Percentiles rank a stretch among this genome's conserved stretches.
Conservation (phyloP, 2,888 invertebrate genomes). For the Latheticus oryzae region DNA sequence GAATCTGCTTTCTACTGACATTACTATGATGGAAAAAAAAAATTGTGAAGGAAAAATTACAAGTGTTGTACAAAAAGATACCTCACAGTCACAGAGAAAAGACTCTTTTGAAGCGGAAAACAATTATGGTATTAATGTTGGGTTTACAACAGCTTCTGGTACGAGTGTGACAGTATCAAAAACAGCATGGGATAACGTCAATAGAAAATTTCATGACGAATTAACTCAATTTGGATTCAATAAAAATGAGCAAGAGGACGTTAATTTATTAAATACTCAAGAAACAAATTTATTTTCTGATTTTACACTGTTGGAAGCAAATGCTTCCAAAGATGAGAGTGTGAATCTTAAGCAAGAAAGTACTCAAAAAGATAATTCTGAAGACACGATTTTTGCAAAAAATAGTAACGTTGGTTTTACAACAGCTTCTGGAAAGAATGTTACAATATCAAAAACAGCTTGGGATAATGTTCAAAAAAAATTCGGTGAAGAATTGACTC, state of each 20-base stretch:
- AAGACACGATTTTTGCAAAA: no score
- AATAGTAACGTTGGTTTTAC: conserved; percentile 50
- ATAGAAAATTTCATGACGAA: no score
- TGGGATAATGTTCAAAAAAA: conserved; percentile 5
- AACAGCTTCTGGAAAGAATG: conserved; percentile 60
- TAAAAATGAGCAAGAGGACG: no score
- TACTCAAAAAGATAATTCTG: not conserved
- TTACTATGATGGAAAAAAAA: conserved; percentile 29
- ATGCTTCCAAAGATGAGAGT: conserved; percentile 40
- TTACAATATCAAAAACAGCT: conserved; percentile 52
- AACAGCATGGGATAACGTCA: no score
- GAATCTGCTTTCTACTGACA: conserved; percentile 11
- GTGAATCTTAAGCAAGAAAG: not conserved
- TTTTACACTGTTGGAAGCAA: no score
- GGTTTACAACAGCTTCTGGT: not conserved
- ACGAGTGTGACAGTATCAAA: not conserved
- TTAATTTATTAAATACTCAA: no score
- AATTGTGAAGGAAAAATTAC: not conserved
- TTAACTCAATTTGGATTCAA: no score
- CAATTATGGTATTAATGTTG: no score
- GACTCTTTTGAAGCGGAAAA: no score
- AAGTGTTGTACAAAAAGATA: no score
- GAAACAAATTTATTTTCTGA: no score
- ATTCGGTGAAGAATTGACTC: conserved; percentile 26
- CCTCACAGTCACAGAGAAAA: no score